A percentile compares a stretch with the other conserved stretches of the same genome.
phyloP scores from a whole-genome alignment of 1,140 invertebrate species.

The Drosophila mayri region DNA sequence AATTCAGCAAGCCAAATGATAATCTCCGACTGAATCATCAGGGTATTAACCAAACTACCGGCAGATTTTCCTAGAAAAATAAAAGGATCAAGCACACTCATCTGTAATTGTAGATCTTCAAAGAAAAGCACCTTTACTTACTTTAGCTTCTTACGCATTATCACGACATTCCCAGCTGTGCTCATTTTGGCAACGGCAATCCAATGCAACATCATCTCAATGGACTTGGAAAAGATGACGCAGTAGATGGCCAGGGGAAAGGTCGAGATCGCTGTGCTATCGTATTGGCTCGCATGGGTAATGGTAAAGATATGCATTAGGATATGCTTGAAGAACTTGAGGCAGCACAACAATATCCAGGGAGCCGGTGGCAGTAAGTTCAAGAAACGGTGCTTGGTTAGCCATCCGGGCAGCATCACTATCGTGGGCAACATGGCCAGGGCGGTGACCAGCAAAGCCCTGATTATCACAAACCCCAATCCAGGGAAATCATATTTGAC shows the following conservation, averaged over 20 bases:
- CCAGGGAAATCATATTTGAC: background rate
- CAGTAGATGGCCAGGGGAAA: background rate
- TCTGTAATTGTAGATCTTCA: no score
- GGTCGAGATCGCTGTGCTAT: background rate
- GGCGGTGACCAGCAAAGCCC: background rate
- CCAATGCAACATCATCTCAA: background rate
- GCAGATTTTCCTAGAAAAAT: background rate
- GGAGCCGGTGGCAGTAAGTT: background rate
- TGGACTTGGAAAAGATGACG: background rate
- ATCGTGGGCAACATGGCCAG: background rate
- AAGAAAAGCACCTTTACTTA: background rate
- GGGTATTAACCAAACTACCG: no score
- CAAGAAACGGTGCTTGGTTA: background rate
- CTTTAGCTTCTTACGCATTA: background rate
- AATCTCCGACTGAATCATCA: no score
- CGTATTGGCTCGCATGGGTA: background rate
- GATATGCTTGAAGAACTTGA: background rate
- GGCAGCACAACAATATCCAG: background rate
- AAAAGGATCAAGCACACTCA: no score
- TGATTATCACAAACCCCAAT: accelerated
- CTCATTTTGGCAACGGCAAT: background rate
- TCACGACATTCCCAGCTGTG: background rate
- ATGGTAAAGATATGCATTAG: background rate
- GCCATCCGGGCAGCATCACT: background rate
- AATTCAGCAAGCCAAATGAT: background rate